Percentiles rank a stretch among this genome's conserved stretches.
Conservation (phyloP, 2,113 vertebrate genomes). For the Ranitomeya imitator region DNA sequence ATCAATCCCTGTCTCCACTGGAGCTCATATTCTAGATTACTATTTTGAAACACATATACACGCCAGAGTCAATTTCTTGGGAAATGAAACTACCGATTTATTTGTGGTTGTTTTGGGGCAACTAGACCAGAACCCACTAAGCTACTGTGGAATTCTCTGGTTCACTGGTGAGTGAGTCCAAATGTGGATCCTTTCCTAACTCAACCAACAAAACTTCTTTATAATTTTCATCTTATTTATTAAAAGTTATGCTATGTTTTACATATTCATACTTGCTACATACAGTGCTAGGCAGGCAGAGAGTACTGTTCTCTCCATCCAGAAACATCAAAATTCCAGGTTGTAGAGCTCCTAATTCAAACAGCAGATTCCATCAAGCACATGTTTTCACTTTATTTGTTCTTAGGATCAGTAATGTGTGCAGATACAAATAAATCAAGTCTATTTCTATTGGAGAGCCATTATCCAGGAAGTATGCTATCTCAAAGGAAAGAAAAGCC, state of each 20-base stretch:
- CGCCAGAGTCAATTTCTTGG: no score
- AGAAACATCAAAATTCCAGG: background rate
- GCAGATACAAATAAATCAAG: background rate
- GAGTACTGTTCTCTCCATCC: background rate
- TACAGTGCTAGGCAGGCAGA: background rate
- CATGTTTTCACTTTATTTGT: constrained; percentile 19
- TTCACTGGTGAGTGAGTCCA: no score
- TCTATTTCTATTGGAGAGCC: background rate
- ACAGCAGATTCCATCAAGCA: background rate
- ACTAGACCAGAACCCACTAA: no score
- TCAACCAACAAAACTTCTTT: no score
- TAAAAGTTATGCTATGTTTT: background rate
- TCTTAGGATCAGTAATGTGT: background rate
- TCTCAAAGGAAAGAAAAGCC: background rate
- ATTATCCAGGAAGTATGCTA: constrained; percentile 17
- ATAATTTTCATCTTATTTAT: no score
- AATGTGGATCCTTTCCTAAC: no score
- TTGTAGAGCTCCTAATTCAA: background rate
- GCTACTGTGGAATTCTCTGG: no score
- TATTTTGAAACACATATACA: no score
- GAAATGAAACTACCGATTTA: no score
- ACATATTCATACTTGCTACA: background rate
- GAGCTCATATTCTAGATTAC: no score
- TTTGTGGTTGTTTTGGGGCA: no score
- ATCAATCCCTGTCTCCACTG: no score